These are phyloP conservation scores for Hymenochirus boettgeri DNA, from an alignment of 2,113 vertebrate genomes.

Conservation along the genomic window DNA sequence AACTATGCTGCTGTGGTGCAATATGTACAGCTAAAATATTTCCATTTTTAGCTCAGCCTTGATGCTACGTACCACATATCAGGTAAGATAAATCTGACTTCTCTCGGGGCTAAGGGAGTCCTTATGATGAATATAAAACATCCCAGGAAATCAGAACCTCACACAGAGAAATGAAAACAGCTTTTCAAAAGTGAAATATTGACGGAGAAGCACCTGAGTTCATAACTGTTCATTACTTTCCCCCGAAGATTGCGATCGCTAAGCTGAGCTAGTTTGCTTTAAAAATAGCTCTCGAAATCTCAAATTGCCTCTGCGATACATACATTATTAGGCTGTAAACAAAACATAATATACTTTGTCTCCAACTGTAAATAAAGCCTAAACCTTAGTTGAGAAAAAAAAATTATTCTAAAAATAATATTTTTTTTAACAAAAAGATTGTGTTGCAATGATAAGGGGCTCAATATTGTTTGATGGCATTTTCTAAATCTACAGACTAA, in stretches of 20 bases:
- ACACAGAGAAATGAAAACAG: conserved; percentile 25
- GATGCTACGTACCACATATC: neutral
- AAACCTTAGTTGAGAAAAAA: conserved; percentile 7
- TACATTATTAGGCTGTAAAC: neutral
- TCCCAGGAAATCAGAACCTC: conserved; percentile 5
- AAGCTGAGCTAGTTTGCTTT: neutral
- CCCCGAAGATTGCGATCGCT: neutral
- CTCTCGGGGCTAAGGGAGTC: neutral
- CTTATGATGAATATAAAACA: conserved; percentile 8
- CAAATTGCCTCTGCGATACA: conserved; percentile 2
- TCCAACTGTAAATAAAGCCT: conserved; percentile 15
- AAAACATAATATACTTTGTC: conserved; percentile 31
- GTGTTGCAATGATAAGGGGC: too few relatives aligned
- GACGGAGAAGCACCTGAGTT: conserved; percentile 8
- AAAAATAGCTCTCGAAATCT: conserved; percentile 7
- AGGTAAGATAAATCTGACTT: neutral
- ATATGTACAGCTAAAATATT: neutral
- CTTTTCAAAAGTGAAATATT: conserved; percentile 7
- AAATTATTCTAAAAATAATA: neutral
- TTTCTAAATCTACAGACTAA: neutral
- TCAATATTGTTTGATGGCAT: neutral
- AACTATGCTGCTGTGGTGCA: neutral
- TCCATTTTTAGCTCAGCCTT: neutral
- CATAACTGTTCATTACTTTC: conserved; percentile 19
- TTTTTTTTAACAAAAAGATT: neutral